Evolutionary conservation across 2,113 vertebrate genomes (phyloP), one percentile per base, ranked within the genome.

Genomic region (Hippopotamus amphibius): DNA sequence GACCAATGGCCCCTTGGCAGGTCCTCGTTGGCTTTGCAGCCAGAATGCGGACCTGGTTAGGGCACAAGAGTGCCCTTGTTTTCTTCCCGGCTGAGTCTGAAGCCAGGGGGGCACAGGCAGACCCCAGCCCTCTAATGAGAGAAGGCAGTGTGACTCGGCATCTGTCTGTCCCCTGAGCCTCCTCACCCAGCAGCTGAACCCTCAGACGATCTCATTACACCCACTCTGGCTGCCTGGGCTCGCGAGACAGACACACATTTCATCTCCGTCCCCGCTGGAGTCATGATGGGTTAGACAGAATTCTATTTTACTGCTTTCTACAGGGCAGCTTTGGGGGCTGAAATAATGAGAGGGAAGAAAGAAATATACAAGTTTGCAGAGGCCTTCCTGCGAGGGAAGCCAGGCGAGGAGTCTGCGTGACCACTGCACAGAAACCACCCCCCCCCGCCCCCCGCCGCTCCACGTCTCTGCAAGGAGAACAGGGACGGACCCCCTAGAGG

Each of bases 341-440:
- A 71, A 46, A 53, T 17, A 1, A 15, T 2, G 16, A 61, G 46
- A 77, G 10, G 15, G 33, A 53, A 63, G 65, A 37, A 33, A 68
- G 41, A 43, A 59, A 90, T 80, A 77, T 0, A 57, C 9, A 66
- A 15, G n/a, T 68, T 43, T 88, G 26, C 6, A 26, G 82, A 24
- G 33, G 71, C n/a, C 26, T 33, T 33, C 50, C 28, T 7, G 41
- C 0, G 22, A 33, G 24, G 41, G 28, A 59, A 85, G 50, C 33
- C 33, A n/a, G 76, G 41, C 30, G 0, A 93, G 87, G 28, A 41
- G 6, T 43, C 46, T 55, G 41, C 10, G 87, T 21, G 48, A 66
- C 68, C 30, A 0, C 13, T 0, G 2, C 0, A 2, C 65, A n/a
- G 10, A 3, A 30, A 33, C 21, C 19, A 3, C 53, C 3, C 22